Evolutionary conservation across 2,888 invertebrate genomes (phyloP).

Genomic region (Dasysyrphus tricinctus): DNA sequence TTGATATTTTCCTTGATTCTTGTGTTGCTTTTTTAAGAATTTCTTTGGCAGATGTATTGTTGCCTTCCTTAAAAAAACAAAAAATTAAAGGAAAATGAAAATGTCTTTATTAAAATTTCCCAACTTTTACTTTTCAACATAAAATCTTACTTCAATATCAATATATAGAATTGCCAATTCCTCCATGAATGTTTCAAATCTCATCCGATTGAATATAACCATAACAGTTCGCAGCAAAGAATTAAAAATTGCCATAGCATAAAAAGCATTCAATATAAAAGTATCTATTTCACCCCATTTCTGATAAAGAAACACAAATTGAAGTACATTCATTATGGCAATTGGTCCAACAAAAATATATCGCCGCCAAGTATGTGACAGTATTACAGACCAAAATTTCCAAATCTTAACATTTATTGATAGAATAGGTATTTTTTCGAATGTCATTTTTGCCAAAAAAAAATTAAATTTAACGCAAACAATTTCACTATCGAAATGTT

Average conservation of each 20-base stretch:
- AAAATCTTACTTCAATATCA: constrained; percentile 77
- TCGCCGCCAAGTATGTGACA: constrained; percentile 79
- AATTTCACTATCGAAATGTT: constrained; percentile 23
- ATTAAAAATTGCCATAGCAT: constrained; percentile 79
- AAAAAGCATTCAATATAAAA: constrained; percentile 80
- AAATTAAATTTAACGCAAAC: not conserved
- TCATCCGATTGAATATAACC: constrained; percentile 77
- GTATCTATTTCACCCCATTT: constrained; percentile 79
- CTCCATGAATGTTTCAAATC: constrained; percentile 79
- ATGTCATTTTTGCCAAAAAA: constrained; percentile 74
- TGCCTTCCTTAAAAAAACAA: constrained; percentile 62
- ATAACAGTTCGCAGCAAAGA: constrained; percentile 79
- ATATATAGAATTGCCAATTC: constrained; percentile 77
- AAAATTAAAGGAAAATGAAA: not conserved
- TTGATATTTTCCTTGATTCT: constrained; percentile 78
- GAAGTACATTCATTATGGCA: constrained; percentile 79
- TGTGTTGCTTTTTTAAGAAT: constrained; percentile 76
- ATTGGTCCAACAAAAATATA: constrained; percentile 79
- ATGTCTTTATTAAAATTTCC: not conserved
- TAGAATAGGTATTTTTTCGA: constrained; percentile 76
- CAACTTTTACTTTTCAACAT: not conserved
- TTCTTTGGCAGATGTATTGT: constrained; percentile 72
- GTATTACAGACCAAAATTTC: constrained; percentile 78
- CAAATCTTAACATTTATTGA: constrained; percentile 80
- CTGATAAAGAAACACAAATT: constrained; percentile 78